phyloP scores from a whole-genome alignment of 2,797 vertebrate species.

The Amblyraja radiata region DNA sequence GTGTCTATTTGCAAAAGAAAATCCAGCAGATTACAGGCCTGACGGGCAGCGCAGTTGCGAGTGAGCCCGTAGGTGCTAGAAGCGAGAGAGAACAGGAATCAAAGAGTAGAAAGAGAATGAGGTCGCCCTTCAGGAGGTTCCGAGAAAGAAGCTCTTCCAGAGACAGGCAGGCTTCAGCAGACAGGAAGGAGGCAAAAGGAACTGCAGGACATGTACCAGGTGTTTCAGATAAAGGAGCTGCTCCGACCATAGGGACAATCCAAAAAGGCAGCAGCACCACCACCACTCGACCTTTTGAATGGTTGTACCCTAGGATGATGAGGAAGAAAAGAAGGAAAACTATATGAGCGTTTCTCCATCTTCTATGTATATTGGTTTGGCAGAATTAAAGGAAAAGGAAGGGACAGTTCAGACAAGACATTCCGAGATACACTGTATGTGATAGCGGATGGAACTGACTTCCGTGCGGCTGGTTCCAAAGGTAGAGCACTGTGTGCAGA shows the following conservation, averaged over 20 bases:
- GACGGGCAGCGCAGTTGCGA: constrained; percentile 49
- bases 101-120: constrained; percentile 55
- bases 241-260: neutral
- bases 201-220: neutral
- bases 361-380: neutral
- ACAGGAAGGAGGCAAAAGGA: constrained; percentile 47
- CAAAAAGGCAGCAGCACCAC: constrained; percentile 48
- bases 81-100: constrained; percentile 50
- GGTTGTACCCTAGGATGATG: constrained; percentile 57
- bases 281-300: constrained; percentile 49
- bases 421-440: neutral
- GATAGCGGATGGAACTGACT: neutral
- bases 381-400: neutral
- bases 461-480: neutral
- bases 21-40: constrained; percentile 67
- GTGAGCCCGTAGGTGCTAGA: constrained; percentile 46
- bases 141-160: constrained; percentile 73
- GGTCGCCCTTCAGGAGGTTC: constrained; percentile 61
- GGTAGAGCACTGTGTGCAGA: neutral
- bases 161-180: constrained; percentile 56
- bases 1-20: constrained; percentile 79
- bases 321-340: constrained; percentile 65
- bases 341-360: constrained; percentile 48
- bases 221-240: constrained; percentile 2
- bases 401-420: neutral